Evolutionary conservation across 1,140 invertebrate genomes (phyloP).

Genomic region (Pissodes strobi): DNA sequence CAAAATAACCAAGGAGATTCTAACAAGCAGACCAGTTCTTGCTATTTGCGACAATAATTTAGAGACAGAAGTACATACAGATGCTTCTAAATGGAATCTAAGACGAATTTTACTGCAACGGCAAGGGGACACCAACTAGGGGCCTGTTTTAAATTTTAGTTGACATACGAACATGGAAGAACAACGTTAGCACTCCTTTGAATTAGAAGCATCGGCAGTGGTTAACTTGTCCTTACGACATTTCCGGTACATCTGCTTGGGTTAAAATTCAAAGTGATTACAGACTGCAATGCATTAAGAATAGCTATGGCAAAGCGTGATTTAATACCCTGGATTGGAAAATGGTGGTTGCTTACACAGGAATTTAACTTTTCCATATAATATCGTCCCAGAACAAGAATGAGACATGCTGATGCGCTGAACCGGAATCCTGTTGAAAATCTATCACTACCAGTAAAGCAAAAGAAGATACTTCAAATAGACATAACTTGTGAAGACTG

Average conservation of each 20-base stretch:
- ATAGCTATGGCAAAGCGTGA: neutral
- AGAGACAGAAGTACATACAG: no score
- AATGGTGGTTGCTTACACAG: neutral
- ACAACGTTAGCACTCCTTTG: no score
- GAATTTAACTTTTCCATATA: neutral
- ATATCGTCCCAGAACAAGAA: neutral
- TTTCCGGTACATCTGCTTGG: slow-evolving; percentile 4
- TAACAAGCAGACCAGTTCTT: neutral
- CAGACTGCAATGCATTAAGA: neutral
- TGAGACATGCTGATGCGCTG: neutral
- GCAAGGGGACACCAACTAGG: neutral
- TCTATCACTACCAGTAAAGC: neutral
- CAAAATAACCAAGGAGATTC: neutral
- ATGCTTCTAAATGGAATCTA: neutral
- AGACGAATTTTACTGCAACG: neutral
- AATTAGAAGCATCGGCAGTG: no score
- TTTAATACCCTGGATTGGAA: neutral
- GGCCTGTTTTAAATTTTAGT: neutral
- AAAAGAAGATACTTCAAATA: neutral
- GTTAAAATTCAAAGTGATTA: neutral
- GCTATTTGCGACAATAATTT: neutral
- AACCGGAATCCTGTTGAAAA: neutral
- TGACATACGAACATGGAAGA: neutral
- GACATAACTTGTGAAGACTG: neutral
- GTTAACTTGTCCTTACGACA: no score